Base-by-base conservation (phyloP, 2,888 invertebrate genomes). In the Netelia inedita region DNA sequence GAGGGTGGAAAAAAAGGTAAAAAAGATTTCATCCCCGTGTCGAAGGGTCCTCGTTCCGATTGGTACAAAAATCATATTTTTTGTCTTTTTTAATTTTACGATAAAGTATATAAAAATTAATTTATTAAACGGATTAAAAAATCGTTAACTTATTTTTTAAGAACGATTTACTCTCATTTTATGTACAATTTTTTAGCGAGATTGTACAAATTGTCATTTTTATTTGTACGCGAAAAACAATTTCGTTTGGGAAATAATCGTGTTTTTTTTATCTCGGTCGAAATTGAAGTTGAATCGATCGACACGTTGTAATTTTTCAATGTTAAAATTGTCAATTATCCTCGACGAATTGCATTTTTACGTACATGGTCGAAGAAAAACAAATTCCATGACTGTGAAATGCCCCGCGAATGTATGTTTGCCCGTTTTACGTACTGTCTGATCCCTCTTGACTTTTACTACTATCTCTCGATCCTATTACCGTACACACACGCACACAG, bases 381-480 rank as follows among this genome's bases (percentile, higher is more conserved):
- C 14, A 11, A 46, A 46, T 46, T 46, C 11, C 10, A 46, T 46
- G 14, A 46, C 46, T 46, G 46, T 46, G 6, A 46, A 46, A 46
- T 14, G 14, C 11, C 2, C 11, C 11, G 14, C 46, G 14, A 14
- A 46, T 46, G 46, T 11, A 46, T 46, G 10, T 46, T 46, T 46
- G 10, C 14, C 14, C 11, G 28, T 78, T 57, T 50, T 68, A 68
- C 68, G 16, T 28, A 46, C 46, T n/a, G 76, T 68, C 78, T 69
- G 78, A 61, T 78, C 69, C 69, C 61, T 59, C 19, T 61, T 69
- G 50, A 59, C 50, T 78, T 57, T 78, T 69, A 61, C 53, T 55
- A 41, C 53, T 41, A 55, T 43, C 23, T 41, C 46, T 46, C 21
- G 66, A 57, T 76, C 55, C 23, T 55, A 11, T 66, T 76, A 57